phyloP scores from a whole-genome alignment of 2,797 vertebrate species.

The Prunella strophiata region DNA sequence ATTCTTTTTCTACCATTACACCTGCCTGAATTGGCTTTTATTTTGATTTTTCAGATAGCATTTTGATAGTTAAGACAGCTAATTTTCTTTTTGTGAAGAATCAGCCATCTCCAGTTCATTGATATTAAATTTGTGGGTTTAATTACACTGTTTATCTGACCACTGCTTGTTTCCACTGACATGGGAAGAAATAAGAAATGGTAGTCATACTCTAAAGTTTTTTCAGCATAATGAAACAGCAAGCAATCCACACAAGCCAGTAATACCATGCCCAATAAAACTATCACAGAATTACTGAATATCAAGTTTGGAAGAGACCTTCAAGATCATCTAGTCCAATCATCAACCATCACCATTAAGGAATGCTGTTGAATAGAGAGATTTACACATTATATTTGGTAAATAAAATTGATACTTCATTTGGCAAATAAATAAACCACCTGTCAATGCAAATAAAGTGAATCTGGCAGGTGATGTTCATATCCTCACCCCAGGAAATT shows the following conservation, averaged over 20 bases:
- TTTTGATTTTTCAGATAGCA: background rate
- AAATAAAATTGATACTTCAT: background rate
- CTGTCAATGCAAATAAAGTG: background rate
- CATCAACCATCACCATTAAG: background rate
- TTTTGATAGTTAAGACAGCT: background rate
- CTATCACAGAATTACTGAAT: background rate
- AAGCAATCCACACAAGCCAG: background rate
- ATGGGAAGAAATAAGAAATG: background rate
- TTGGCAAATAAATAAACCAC: background rate
- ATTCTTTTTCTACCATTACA: background rate
- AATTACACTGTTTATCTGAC: background rate
- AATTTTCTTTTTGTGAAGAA: background rate
- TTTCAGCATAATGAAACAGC: background rate
- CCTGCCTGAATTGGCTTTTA: background rate
- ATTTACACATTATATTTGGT: background rate
- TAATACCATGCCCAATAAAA: background rate
- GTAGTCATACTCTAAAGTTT: background rate
- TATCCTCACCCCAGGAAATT: background rate
- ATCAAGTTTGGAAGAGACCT: background rate
- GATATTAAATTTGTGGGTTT: background rate
- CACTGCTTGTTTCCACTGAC: background rate
- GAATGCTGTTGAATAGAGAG: background rate
- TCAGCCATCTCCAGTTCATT: background rate
- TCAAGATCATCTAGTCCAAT: background rate
- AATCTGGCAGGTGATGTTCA: background rate